Base-by-base conservation (phyloP, 1,140 invertebrate species). In the Anoplophora glabripennis region DNA sequence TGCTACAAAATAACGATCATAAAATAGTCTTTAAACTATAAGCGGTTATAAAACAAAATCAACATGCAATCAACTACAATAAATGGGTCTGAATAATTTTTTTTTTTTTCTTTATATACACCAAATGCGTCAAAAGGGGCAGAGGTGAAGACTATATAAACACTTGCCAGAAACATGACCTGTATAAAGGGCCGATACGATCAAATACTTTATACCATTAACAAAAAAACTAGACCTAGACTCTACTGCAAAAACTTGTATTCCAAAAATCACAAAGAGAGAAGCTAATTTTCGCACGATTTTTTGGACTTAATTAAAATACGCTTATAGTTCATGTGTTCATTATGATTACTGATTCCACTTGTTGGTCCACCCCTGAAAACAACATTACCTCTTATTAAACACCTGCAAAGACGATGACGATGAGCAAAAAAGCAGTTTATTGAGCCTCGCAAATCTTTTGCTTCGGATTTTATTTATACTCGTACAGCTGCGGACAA, bases 21-120 rank as follows among this genome's bases (percentile, higher is more conserved):
- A 61, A 65, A 57, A 63, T 61, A 51, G 18, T 62, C 65, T 58
- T 38, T 64, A 68, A 70, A 73, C 71, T 73, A 73, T 73, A 73
- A 73, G 71, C 71, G 67, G 63, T 67, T 67, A 65, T 28, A 63
- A 41, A 35, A 46, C 53, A 64, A 69, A 68, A 70, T 56, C 42
- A 57, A 68, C 71, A 71, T 72, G 71, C 71, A 68, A 70, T 64
- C 53, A 70, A 61, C 61, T 63, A 71, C 68, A 68, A 71, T 47
- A 59, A 62, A 62, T 49, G 65, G 64, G 61, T 66, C 59, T 63
- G 56, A 56, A 63, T 58, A 57, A n/a, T n/a, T n/a, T n/a, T 61
- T 63, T 61, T 57, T 34, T 60, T 67, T 59, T 28, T 28, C 21
- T 28, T 70, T 68, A 67, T 70, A 63, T 70, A 70, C 68, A 70